Evolutionary conservation across 1,140 invertebrate genomes (phyloP), one percentile per base, ranked within the genome.

Genomic region (Drosophila quadrilineata): DNA sequence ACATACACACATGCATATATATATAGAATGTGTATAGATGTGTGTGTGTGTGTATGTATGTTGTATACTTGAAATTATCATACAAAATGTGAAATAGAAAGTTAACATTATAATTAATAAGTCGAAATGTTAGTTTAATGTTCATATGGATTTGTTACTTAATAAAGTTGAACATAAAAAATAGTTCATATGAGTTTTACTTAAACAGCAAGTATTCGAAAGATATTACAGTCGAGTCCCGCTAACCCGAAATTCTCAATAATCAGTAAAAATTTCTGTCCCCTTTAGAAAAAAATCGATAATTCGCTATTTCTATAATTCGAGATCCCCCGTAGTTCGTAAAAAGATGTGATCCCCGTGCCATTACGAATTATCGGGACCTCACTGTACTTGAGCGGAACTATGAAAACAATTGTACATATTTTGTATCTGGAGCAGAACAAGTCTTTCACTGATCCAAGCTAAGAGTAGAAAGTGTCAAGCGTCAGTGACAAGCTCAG

Each of bases 61-160:
- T 33, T 45, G 24, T 33, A 36, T 31, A 62, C 26, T 62, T 48
- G 21, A 67, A 33, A 33, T 60, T 66, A 60, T 50, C 67, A 59
- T 65, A 68, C 66, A 70, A 73, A 70, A 70, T 73, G 70, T 73
- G 70, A 73, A 73, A 73, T 73, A 73, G 66, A 73, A 73, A 73
- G 70, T 73, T 73, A 73, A 73, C 70, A 73, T 70, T 73, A 65
- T 58, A 65, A 33, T 59, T 43, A 66, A 49, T 73, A 73, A 70
- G 67, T 60, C 31, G 38, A 43, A 65, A 50, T 56, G 45, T 73
- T 65, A 64, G 57, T 66, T 59, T 46, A 70, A 59, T 59, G 14
- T 50, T 60, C 35, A 40, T 65, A 58, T 52, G 24, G 53, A 66
- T 70, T 72, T 73, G 70, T 73, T 73, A 73, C 33, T 59, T 31